These are phyloP conservation scores for Latrodectus geometricus DNA, from an alignment of 1,140 invertebrate genomes.

Conservation along the genomic window DNA sequence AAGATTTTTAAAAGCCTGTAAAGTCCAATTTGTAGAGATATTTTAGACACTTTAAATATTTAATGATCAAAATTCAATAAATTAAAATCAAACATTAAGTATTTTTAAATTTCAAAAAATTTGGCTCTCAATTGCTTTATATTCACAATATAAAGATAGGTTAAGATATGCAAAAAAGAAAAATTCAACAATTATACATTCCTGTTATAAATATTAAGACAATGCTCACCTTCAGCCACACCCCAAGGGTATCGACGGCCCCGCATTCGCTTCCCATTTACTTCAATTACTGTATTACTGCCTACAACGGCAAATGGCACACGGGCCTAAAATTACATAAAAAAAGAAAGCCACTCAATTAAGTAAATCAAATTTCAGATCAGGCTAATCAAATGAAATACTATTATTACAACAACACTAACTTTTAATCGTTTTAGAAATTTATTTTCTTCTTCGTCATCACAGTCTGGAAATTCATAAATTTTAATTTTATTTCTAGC, in stretches of 20 bases:
- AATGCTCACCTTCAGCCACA: conserved; percentile 84
- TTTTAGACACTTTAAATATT: neutral
- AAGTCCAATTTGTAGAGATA: too few species aligned
- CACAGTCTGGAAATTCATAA: conserved; percentile 94
- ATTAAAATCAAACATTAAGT: neutral
- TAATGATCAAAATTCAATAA: neutral
- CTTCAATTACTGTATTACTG: conserved; percentile 93
- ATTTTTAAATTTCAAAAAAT: neutral
- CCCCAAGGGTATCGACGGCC: conserved; percentile 99
- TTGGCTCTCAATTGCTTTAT: too few species aligned
- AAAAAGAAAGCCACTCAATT: neutral
- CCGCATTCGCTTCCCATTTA: conserved; percentile 72
- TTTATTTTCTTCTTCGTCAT: conserved; percentile 77
- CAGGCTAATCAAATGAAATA: neutral
- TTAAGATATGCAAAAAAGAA: too few species aligned
- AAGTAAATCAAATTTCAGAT: neutral
- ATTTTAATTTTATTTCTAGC: conserved; percentile 98
- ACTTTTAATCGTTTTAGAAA: conserved; percentile 78
- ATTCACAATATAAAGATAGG: too few species aligned
- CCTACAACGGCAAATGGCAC: conserved; percentile 99
- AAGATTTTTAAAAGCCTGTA: too few species aligned
- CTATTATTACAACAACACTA: neutral
- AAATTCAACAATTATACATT: neutral
- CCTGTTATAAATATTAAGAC: neutral
- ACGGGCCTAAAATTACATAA: conserved; percentile 68